Conservation (phyloP, 2,797 vertebrate genomes). For the Lepus oiostolus region DNA sequence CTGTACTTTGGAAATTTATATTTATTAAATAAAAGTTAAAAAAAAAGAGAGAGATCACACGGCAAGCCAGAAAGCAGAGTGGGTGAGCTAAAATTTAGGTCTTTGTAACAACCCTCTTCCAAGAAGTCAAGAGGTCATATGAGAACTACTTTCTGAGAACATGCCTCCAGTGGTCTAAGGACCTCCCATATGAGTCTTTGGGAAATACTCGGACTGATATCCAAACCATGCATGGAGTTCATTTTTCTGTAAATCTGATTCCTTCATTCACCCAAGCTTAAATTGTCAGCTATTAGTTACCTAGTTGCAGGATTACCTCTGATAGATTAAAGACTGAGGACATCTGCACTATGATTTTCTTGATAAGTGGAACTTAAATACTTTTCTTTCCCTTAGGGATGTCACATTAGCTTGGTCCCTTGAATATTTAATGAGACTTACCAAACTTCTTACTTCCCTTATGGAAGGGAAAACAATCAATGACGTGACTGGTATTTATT, state of each 20-base stretch:
- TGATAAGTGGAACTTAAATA: conserved; percentile 22
- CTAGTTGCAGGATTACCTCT: background rate
- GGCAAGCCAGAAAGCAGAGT: too few relatives aligned
- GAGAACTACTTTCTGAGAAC: too few relatives aligned
- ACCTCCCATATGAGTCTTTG: too few relatives aligned
- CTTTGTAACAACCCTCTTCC: too few relatives aligned
- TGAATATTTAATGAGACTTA: conserved; percentile 34
- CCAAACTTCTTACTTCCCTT: conserved; percentile 36
- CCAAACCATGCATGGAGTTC: background rate
- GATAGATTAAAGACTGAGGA: conserved; percentile 18
- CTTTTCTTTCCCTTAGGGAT: background rate
- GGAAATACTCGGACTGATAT: too few relatives aligned
- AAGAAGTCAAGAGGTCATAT: too few relatives aligned
- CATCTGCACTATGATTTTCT: background rate
- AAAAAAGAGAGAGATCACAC: too few relatives aligned
- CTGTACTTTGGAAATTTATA: too few relatives aligned
- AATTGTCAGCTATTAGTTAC: conserved; percentile 7
- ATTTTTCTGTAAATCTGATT: conserved; percentile 43
- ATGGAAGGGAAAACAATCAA: background rate
- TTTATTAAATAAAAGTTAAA: too few relatives aligned
- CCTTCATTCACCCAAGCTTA: conserved; percentile 26
- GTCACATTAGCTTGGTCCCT: background rate
- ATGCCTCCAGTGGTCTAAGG: too few relatives aligned
- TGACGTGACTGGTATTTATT: background rate
- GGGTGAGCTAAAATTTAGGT: too few relatives aligned